Evolutionary conservation across 2,113 vertebrate species (phyloP).

Genomic region (Megaptera novaeangliae): DNA sequence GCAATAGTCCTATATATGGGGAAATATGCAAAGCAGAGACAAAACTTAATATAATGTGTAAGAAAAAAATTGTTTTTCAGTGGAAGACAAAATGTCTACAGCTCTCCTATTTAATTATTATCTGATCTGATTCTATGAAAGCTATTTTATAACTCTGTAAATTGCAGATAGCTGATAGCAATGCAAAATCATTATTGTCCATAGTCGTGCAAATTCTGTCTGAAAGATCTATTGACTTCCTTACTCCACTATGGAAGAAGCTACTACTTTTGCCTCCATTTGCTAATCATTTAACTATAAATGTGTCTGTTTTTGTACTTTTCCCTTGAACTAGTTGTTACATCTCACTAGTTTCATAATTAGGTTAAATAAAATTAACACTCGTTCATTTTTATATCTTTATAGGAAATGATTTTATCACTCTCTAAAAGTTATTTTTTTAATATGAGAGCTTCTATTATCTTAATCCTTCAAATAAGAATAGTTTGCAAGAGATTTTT

Average conservation of each 20-base stretch:
- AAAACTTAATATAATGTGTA: not conserved
- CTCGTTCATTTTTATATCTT: not conserved
- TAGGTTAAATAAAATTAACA: not conserved
- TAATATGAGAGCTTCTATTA: not conserved
- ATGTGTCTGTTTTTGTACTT: not conserved
- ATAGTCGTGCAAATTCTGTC: not conserved
- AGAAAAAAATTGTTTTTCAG: not conserved
- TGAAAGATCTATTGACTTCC: not conserved
- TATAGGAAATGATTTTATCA: not conserved
- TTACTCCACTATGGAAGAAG: not conserved
- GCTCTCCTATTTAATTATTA: not conserved
- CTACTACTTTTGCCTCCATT: not conserved
- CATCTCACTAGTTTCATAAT: not conserved
- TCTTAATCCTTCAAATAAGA: not conserved
- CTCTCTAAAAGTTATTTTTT: not conserved
- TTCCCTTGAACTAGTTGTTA: not conserved
- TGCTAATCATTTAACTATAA: not conserved
- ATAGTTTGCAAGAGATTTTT: not conserved
- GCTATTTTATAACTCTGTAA: not conserved
- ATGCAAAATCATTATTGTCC: not conserved
- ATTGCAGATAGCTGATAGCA: not conserved
- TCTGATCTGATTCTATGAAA: not conserved
- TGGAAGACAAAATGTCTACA: not conserved
- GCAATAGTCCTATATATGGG: not conserved
- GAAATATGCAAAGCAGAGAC: not conserved